Base-by-base conservation (phyloP, 2,797 vertebrate genomes). In the Microctenopoma lineatum region DNA sequence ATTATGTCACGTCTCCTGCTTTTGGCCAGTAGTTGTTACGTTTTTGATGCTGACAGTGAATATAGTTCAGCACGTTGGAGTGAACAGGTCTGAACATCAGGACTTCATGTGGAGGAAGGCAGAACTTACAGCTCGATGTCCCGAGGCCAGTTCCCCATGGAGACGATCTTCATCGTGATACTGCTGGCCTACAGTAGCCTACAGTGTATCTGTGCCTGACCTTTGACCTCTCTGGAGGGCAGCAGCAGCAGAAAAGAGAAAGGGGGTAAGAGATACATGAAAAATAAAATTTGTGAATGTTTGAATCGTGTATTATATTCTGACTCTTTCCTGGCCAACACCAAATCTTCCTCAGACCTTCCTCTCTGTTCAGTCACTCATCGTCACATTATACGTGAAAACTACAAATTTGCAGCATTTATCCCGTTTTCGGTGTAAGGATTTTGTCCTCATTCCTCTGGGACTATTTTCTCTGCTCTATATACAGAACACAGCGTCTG, bases 111-210 rank as follows among this genome's bases (percentile, higher is more conserved):
- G 29, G 52, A 64, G 72, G 36, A 47, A 59, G 56, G 6, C 56
- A 0, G 25, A 45, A 21, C 41, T 2, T 76, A 66, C 63, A 62
- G 65, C 72, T 76, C 69, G 69, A 75, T 44, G 66, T 73, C 72
- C 66, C 58, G 42, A 79, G 69, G 73, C 70, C 52, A 38, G 42
- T 26, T 61, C 47, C 53, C 70, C 9, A 3, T 62, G 39, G 59
- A 70, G 56, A 39, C 56, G 0, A 51, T 62, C 52, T 51, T 32
- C 34, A 1, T 45, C 44, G 6, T 12, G 7, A 62, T 13, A 0
- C 26, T 9, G 4, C 18, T 42, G 59, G 42, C 0, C 13, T 7
- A 11, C 14, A 13, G 26, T 38, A 29, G 51, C 44, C 55, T 21
- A 2, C 15, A 42, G 34, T n/a, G 4, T 21, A 21, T 61, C 46